Percentiles rank a stretch among this genome's conserved stretches.
phyloP scores from a whole-genome alignment of 2,888 invertebrate species.

The Microplitis deprimator region DNA sequence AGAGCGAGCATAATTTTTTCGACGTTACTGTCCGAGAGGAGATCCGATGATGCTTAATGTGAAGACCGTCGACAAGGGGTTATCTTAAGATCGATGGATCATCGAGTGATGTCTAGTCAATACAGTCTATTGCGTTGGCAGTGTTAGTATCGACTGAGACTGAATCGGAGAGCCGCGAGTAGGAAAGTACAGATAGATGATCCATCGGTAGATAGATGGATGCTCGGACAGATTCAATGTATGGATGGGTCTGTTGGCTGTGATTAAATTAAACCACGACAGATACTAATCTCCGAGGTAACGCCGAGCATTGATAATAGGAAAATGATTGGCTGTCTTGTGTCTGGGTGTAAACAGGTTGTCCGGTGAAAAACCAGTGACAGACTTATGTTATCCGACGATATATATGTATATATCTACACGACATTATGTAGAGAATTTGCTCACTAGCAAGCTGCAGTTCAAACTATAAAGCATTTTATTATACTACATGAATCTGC shows the following conservation, averaged over 20 bases:
- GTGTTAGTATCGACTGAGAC: neutral
- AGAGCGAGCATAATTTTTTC: constrained; percentile 10
- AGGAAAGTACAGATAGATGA: neutral
- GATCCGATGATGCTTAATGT: constrained; percentile 11
- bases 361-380: constrained; percentile 48
- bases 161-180: no score
- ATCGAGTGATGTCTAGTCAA: constrained; percentile 10
- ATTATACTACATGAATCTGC: no score
- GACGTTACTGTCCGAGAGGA: neutral
- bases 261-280: constrained; percentile 37
- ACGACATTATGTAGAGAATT: constrained; percentile 25
- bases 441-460: constrained; percentile 26
- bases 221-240: neutral
- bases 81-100: constrained; percentile 27
- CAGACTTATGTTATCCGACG: constrained; percentile 6
- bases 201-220: neutral
- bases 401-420: neutral
- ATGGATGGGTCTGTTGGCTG: constrained; percentile 30
- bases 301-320: constrained; percentile 64
- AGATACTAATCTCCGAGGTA: constrained; percentile 61
- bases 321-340: constrained; percentile 59
- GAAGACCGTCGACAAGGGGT: constrained; percentile 10
- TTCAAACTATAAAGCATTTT: neutral
- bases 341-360: constrained; percentile 63
- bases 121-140: constrained; percentile 4